These are phyloP conservation scores for Neogobius melanostomus DNA, from an alignment of 2,113 vertebrate genomes.

Conservation along the genomic window DNA sequence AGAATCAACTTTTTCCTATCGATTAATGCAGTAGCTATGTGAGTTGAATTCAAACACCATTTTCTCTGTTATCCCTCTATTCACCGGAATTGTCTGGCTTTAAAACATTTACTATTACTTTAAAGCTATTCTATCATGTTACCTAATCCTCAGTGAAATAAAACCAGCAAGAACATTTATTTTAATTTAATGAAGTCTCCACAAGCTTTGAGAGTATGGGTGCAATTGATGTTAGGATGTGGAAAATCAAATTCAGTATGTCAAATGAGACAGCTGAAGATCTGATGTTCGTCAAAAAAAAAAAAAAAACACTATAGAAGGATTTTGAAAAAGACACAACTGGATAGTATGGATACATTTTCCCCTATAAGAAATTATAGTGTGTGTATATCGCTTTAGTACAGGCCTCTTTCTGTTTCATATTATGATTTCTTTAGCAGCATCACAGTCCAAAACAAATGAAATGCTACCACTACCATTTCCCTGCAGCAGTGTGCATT, in stretches of 20 bases:
- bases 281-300: constrained; percentile 30
- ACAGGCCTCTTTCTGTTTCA: background rate
- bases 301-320: constrained; percentile 5
- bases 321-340: too few relatives aligned
- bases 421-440: constrained; percentile 12
- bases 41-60: too few relatives aligned
- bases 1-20: too few relatives aligned
- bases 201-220: constrained; percentile 37
- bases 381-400: too few relatives aligned
- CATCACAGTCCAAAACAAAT: constrained; percentile 1
- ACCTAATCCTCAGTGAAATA: background rate
- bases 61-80: too few relatives aligned
- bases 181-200: constrained; percentile 46
- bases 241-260: constrained; percentile 56
- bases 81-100: too few relatives aligned
- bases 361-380: too few relatives aligned
- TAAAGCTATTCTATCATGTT: too few relatives aligned
- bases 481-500: constrained; percentile 6
- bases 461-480: background rate
- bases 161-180: constrained; percentile 56
- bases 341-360: too few relatives aligned
- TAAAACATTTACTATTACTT: too few relatives aligned
- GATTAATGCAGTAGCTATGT: too few relatives aligned
- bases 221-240: constrained; percentile 40
- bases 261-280: constrained; percentile 39